These are phyloP conservation scores for Heterodera schachtii DNA, from an alignment of 1,140 invertebrate genomes.

Conservation along the genomic window DNA sequence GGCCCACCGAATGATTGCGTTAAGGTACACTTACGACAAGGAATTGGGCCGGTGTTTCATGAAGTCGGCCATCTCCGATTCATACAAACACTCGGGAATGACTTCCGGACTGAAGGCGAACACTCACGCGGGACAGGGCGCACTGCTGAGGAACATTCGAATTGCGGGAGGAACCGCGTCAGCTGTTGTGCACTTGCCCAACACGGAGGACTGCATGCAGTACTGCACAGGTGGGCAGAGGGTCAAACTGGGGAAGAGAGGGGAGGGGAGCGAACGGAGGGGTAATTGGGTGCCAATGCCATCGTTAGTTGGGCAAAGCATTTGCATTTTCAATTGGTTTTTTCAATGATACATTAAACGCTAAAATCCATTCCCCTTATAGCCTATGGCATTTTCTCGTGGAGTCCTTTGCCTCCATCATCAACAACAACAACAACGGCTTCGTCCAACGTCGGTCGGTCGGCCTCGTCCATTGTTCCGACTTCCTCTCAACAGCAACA, in stretches of 20 bases:
- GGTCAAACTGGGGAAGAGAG: background rate
- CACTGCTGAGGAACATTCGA: slow-evolving; percentile 46
- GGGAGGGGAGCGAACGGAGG: too few relatives aligned
- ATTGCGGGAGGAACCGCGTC: slow-evolving; percentile 48
- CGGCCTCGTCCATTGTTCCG: background rate
- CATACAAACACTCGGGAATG: slow-evolving; percentile 45
- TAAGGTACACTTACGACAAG: slow-evolving; percentile 51
- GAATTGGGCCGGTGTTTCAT: slow-evolving; percentile 40
- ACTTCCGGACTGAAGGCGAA: slow-evolving; percentile 51
- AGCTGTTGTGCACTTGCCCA: slow-evolving; percentile 44
- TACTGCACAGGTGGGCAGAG: slow-evolving; percentile 46
- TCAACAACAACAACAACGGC: slow-evolving; percentile 5
- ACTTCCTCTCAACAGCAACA: background rate
- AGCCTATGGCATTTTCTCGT: slow-evolving; percentile 52
- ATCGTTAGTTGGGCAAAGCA: too few relatives aligned
- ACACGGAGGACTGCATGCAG: slow-evolving; percentile 51
- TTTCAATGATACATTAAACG: background rate
- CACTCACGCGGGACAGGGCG: slow-evolving; percentile 46
- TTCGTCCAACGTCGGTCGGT: background rate
- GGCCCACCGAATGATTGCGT: background rate
- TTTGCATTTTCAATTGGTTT: background rate
- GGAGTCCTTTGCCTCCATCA: slow-evolving; percentile 30
- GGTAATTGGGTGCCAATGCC: too few relatives aligned
- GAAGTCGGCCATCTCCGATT: slow-evolving; percentile 52
- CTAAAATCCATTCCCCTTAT: background rate